Conservation (phyloP, 2,888 invertebrate species). For the Lydus trimaculatus region DNA sequence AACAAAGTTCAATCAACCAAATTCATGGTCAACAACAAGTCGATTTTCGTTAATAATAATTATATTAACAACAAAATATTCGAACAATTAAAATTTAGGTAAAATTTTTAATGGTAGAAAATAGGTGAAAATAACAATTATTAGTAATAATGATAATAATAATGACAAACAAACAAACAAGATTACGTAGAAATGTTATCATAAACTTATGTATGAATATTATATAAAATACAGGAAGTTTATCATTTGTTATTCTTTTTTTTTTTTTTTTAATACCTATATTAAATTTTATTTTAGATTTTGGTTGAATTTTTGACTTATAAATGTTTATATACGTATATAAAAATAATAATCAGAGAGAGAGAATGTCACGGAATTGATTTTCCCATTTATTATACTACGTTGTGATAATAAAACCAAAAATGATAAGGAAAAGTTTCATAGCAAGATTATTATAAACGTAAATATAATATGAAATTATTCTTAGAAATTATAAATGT, state of each 20-base stretch:
- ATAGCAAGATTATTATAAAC: not conserved
- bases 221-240: conserved; percentile 1
- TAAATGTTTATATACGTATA: not conserved
- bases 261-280: too few species aligned
- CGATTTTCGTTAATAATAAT: conserved; percentile 24
- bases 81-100: not conserved
- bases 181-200: not conserved
- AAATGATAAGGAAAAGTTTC: not conserved
- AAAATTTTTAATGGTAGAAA: not conserved
- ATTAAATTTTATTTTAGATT: not conserved
- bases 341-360: not conserved
- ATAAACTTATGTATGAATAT: not conserved
- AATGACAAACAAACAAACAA: not conserved
- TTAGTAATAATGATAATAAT: not conserved
- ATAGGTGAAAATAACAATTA: not conserved
- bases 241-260: not conserved
- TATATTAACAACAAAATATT: conserved; percentile 30
- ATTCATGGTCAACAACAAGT: conserved; percentile 49
- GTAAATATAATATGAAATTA: not conserved
- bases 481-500: not conserved
- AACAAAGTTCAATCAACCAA: conserved; percentile 50
- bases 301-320: not conserved
- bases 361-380: not conserved
- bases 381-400: not conserved
- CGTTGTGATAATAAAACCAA: not conserved